phyloP scores from a whole-genome alignment of 2,797 vertebrate species.

The Cirrhinus molitorella region DNA sequence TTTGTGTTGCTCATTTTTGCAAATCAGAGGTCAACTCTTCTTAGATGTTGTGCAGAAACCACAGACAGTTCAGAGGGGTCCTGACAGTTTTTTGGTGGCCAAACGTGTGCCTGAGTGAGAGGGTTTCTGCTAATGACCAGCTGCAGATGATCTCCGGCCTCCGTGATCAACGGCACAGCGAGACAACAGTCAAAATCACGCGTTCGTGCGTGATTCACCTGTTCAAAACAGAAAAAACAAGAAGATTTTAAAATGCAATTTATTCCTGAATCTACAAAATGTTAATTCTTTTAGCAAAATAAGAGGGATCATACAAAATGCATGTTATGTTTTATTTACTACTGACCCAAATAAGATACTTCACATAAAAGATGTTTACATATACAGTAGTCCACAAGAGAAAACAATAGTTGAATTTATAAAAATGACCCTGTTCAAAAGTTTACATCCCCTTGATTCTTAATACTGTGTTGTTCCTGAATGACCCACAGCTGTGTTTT shows the following conservation, averaged over 20 bases:
- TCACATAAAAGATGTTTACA: no score
- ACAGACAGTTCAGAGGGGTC: conserved; percentile 66
- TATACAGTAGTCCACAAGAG: no score
- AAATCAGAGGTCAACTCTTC: conserved; percentile 69
- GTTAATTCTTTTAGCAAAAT: no score
- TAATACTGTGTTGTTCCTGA: no score
- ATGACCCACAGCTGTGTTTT: no score
- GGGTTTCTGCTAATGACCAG: conserved; percentile 93
- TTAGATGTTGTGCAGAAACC: conserved; percentile 76
- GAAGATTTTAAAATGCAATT: background rate
- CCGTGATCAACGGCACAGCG: conserved; percentile 91
- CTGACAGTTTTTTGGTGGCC: conserved; percentile 68
- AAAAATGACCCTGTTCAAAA: no score
- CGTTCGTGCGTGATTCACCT: conserved; percentile 92
- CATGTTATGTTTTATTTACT: no score
- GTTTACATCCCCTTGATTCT: no score
- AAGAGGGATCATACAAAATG: no score
- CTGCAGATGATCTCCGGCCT: conserved; percentile 88
- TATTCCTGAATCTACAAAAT: no score
- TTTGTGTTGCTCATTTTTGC: conserved; percentile 34
- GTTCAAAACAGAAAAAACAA: background rate
- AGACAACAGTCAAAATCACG: conserved; percentile 96
- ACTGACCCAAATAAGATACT: no score
- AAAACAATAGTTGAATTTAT: no score
- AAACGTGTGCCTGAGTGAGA: conserved; percentile 70